Base-by-base conservation (phyloP, 1,140 invertebrate species). In the Lepidotrigona ventralis region DNA sequence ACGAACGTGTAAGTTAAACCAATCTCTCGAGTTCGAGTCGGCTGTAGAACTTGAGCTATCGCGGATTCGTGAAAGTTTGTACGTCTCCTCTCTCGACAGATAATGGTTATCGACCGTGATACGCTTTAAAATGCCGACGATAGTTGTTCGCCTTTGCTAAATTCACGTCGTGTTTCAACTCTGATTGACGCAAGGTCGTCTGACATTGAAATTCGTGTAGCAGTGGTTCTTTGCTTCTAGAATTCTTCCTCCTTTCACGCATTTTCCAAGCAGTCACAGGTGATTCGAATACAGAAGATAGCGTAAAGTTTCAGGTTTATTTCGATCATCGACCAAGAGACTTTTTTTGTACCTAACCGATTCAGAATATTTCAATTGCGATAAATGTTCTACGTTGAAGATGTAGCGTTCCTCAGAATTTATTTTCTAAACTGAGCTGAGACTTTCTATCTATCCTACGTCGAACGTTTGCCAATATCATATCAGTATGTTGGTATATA, bases 11-110 rank as follows among this genome's bases (percentile, higher is more conserved):
- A 84, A 84, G 69, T 74, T 56, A 54, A 84, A 74, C 69, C 53
- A 72, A 77, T 23, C 33, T 60, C 81, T 83, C 77, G 82, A 33
- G 33, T 83, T 83, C 29, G 26, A 79, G 58, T 17, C 56, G 53
- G 39, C 33, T 53, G 76, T 80, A 33, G 29, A 54, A n/a, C 76
- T 58, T 60, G 60, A 66, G 26, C 26, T 84, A 84, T 73, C 77
- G 33, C 53, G 78, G 23, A 81, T 84, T 74, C 78, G 69, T 72
- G 82, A 81, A 80, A 84, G 77, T 84, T 74, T 83, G 39, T 80
- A 84, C 54, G 82, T 26, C 19, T 58, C 14, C 51, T 73, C 72
- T 73, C 66, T 53, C 53, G 70, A 46, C 77, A 21, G 82, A 17
- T 17, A 14, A 68, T n/a, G 26, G 69, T 64, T 53, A 78, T 83